These are phyloP conservation scores for Spongilla lacustris DNA, from an alignment of 37 sponge, comb jelly and placozoan species.

Conservation along the genomic window DNA sequence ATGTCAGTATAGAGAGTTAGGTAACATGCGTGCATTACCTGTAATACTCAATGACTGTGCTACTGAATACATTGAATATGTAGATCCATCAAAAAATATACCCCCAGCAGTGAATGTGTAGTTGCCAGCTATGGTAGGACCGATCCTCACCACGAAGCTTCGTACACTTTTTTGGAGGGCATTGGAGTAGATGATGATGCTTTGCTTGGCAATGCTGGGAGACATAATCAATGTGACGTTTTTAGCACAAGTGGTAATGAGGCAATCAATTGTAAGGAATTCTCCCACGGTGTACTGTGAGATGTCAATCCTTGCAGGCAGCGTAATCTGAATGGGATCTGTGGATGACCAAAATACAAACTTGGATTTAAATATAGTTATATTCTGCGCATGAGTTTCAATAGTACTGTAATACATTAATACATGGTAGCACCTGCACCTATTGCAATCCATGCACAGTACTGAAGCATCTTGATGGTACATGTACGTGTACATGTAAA, in stretches of 20 bases:
- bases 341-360: background rate
- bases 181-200: background rate
- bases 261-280: background rate
- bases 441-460: too few species aligned
- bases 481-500: too few species aligned
- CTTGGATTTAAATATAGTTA: too few species aligned
- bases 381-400: too few species aligned
- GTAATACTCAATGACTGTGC: background rate
- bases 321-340: background rate
- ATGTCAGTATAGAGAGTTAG: too few species aligned
- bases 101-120: background rate
- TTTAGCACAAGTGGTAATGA: conserved; percentile 7
- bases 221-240: background rate
- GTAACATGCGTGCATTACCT: too few species aligned
- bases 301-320: background rate
- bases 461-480: too few species aligned
- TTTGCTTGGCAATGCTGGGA: background rate
- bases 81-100: background rate
- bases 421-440: too few species aligned
- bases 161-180: background rate
- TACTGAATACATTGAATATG: background rate
- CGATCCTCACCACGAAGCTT: background rate
- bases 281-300: background rate
- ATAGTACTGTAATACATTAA: too few species aligned
- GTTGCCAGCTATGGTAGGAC: background rate